Evolutionary conservation across 2,888 invertebrate genomes (phyloP), one percentile per base, ranked within the genome.

Genomic region (Choristoneura rosaceana): DNA sequence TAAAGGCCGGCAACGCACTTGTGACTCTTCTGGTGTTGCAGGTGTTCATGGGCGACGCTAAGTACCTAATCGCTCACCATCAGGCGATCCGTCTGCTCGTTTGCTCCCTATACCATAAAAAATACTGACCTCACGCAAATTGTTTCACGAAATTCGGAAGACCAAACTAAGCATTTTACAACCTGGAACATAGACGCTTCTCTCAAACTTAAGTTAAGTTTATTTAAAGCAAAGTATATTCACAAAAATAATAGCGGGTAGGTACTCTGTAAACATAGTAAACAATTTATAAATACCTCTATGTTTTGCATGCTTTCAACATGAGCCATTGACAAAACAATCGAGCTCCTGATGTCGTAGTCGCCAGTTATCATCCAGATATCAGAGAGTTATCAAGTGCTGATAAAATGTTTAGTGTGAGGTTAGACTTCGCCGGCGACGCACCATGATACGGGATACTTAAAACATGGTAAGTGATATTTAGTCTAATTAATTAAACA

Each of bases 321-420:
- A 45, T 47, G 25, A 33, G 62, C 45, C 17, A 55, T 15, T 38
- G 70, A 61, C 61, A 71, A 52, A 71, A 52, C 41, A 62, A 45
- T 45, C 66, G 66, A 52, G 64, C 41, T n/a, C 45, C 8, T 17
- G 55, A 17, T 25, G 55, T 25, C 2, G 41, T 47, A 15, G 33
- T 55, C 17, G 34, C 43, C 63, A 10, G 33, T 33, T 59, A 67
- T 67, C 60, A 15, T 15, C 5, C 43, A 65, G 64, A 25, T 64
- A 45, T 59, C 75, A 75, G 45, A 3, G 63, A 41, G 68, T 74
- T 79, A 81, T 79, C 79, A 70, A 71, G 58, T 47, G 38, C 33
- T 76, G 80, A 81, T 80, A 79, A 75, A 55, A 55, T 68, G 68
- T 69, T 62, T 82, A 84, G 84, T 84, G 73, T 73, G 76, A 77